These are phyloP conservation scores for Apamea anceps DNA, from an alignment of 2,888 invertebrate species.

Conservation along the genomic window DNA sequence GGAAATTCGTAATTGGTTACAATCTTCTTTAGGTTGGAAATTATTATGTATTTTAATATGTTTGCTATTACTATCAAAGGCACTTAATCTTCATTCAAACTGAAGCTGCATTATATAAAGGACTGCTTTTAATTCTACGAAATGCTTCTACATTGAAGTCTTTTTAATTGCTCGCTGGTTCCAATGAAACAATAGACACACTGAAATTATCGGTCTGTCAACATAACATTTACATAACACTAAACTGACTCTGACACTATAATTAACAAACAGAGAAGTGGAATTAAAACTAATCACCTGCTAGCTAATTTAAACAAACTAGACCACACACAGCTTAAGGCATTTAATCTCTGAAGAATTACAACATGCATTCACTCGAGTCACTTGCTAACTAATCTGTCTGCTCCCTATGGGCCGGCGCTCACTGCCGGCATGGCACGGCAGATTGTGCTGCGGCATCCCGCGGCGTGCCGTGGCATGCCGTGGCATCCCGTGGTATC, in stretches of 20 bases:
- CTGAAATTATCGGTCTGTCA: background rate
- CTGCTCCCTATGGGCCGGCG: too few relatives aligned
- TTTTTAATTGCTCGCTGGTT: background rate
- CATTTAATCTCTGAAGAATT: background rate
- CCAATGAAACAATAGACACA: background rate
- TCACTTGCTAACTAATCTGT: background rate
- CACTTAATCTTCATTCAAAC: conserved; percentile 6
- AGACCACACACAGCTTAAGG: conserved; percentile 19
- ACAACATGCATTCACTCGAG: conserved; percentile 1
- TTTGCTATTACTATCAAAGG: conserved; percentile 2
- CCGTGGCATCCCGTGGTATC: too few relatives aligned
- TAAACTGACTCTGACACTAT: background rate
- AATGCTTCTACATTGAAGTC: background rate
- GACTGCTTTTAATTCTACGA: background rate
- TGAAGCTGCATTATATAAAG: background rate
- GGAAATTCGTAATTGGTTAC: conserved; percentile 42
- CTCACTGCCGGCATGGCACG: too few relatives aligned
- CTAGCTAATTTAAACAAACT: background rate
- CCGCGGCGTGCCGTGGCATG: too few relatives aligned
- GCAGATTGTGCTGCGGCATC: too few relatives aligned
- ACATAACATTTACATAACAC: background rate
- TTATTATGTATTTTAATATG: conserved; percentile 14
- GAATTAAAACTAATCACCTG: conserved; percentile 3
- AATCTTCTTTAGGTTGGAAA: conserved; percentile 48
- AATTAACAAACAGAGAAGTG: background rate